These are phyloP conservation scores for Andricus grossulariae DNA, from an alignment of 1,140 invertebrate genomes.

Conservation along the genomic window DNA sequence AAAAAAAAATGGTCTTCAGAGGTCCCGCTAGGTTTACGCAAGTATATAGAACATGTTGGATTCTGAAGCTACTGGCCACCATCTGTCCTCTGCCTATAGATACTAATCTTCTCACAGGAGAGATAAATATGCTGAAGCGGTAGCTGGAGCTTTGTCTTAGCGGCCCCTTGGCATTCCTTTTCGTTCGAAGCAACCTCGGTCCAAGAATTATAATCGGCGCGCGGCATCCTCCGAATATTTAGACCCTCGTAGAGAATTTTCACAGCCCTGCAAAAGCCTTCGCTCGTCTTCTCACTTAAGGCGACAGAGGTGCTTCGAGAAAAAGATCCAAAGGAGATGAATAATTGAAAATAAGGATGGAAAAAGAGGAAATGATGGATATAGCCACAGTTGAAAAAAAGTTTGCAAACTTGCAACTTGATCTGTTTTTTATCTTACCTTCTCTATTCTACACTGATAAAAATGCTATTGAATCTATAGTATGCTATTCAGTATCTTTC, in stretches of 20 bases:
- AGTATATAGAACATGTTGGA: slow-evolving; percentile 56
- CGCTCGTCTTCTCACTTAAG: background rate
- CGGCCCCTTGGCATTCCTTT: slow-evolving; percentile 62
- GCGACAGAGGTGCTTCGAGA: background rate
- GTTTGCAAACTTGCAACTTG: too few species aligned
- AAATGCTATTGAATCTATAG: too few species aligned
- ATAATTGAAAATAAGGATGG: background rate
- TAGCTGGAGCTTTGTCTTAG: slow-evolving; percentile 64
- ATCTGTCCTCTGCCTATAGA: slow-evolving; percentile 64
- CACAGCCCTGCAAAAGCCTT: slow-evolving; percentile 31
- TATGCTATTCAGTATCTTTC: too few species aligned
- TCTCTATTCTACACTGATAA: too few species aligned
- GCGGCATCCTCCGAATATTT: slow-evolving; percentile 57
- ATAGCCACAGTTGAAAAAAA: too few species aligned
- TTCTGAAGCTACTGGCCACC: slow-evolving; percentile 63
- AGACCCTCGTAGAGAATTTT: slow-evolving; percentile 52
- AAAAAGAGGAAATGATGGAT: slow-evolving; percentile 1
- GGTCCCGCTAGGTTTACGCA: too few species aligned
- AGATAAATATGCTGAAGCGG: slow-evolving; percentile 56
- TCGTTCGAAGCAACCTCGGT: slow-evolving; percentile 55
- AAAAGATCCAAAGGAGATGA: too few species aligned
- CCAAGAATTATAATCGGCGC: slow-evolving; percentile 65
- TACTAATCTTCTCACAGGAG: slow-evolving; percentile 62
- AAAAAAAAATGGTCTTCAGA: too few species aligned
- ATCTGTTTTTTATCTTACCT: too few species aligned